These are phyloP conservation scores for Drosophila barbarae DNA, from an alignment of 2,888 invertebrate genomes.

Conservation along the genomic window DNA sequence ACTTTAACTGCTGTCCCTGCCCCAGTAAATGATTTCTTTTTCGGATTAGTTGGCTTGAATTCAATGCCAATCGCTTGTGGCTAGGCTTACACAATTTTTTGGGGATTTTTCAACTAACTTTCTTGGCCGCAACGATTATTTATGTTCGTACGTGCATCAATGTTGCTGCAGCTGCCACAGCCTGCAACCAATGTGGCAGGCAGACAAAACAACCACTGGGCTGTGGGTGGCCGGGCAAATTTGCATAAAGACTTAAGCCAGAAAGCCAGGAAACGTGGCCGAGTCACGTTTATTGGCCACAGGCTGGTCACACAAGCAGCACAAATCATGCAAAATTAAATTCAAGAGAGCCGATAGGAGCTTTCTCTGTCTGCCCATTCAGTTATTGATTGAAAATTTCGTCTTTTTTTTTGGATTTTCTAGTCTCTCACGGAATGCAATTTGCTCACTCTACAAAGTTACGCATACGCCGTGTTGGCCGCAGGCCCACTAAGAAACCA, in stretches of 20 bases:
- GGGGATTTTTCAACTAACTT: slow-evolving; percentile 37
- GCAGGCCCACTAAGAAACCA: slow-evolving; percentile 19
- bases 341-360: slow-evolving; percentile 14
- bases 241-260: slow-evolving; percentile 44
- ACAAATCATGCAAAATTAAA: slow-evolving; percentile 48
- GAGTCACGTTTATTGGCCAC: slow-evolving; percentile 69
- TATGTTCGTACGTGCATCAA: slow-evolving; percentile 44
- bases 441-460: slow-evolving; percentile 17
- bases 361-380: slow-evolving; percentile 1
- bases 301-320: slow-evolving; percentile 42
- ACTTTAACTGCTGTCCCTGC: slow-evolving; percentile 3
- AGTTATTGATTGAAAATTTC: slow-evolving; percentile 40
- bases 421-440: slow-evolving; percentile 26
- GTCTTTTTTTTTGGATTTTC: background rate
- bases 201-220: slow-evolving; percentile 31
- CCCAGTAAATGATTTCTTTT: background rate
- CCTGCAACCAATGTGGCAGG: slow-evolving; percentile 48
- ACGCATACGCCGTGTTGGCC: slow-evolving; percentile 38
- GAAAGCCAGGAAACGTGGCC: slow-evolving; percentile 56
- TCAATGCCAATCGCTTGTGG: slow-evolving; percentile 24
- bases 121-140: slow-evolving; percentile 34
- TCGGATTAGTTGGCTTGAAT: slow-evolving; percentile 1
- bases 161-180: slow-evolving; percentile 55
- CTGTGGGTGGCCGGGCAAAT: slow-evolving; percentile 8
- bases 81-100: slow-evolving; percentile 24